Evolutionary conservation across 2,797 vertebrate genomes (phyloP), one percentile per base, ranked within the genome.

Genomic region (Karalla daura): DNA sequence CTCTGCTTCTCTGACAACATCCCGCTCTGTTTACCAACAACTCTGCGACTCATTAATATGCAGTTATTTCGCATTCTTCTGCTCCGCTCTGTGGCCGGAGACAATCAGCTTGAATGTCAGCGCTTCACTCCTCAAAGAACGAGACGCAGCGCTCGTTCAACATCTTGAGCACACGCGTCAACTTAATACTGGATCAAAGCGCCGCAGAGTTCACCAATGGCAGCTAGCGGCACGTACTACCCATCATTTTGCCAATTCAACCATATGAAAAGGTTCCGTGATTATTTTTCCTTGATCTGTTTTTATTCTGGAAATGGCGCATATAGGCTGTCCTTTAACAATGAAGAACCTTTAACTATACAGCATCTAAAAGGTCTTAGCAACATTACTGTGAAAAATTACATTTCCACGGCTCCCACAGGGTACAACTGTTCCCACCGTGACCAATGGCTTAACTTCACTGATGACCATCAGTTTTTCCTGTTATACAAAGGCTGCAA

Each of bases 1-100:
- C 67, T 74, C 36, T 43, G 36, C 73, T 73, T 76, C 25, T 74
- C 41, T 14, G 47, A 76, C 54, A 53, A 76, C 72, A 64, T 60
- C 45, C 43, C 47, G 20, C 23, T 62, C 58, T 54, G 49, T 67
- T 76, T 23, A 53, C n/a, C 62, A 65, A 51, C 20, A 30, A 27
- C 44, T 46, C 40, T 46, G 5, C 12, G 20, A 67, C 10, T 23
- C 20, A 36, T 54, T 8, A 46, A 27, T 13, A 37, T 10, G 61
- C 47, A 51, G 18, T 44, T 32, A 45, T 27, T 51, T 62, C 32
- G 17, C 41, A 36, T 49, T 35, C 39, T 13, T 51, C 25, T 44
- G 46, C 32, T 63, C 30, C 28, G 35, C 40, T 17, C 39, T 45
- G 2, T 30, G 39, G 36, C 50, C 32, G 12, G 20, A 21, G 5